These are phyloP conservation scores for Fabriciana adippe DNA, from an alignment of 2,888 invertebrate genomes.

Conservation along the genomic window DNA sequence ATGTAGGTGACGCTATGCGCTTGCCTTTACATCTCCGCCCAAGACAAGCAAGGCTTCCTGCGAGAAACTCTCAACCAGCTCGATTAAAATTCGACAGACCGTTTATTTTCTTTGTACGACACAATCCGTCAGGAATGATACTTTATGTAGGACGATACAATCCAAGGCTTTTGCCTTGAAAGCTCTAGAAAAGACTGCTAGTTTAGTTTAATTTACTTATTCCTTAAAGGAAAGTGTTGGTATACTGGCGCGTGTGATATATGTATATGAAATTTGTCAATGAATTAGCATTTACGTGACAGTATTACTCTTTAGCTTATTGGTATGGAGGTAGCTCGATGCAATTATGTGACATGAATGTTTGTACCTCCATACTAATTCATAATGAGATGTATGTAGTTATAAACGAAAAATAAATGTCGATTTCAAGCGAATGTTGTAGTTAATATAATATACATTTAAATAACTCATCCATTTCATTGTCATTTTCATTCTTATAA, in stretches of 20 bases:
- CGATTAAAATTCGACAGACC: conserved; percentile 92
- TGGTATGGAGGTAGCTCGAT: conserved; percentile 57
- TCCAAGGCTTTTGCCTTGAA: conserved; percentile 89
- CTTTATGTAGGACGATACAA: conserved; percentile 94
- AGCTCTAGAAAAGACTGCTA: conserved; percentile 71
- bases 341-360: conserved; percentile 36
- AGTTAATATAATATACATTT: conserved; percentile 35
- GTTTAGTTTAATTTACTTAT: conserved; percentile 68
- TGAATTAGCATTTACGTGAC: conserved; percentile 75
- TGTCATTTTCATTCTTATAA: conserved; percentile 48
- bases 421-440: conserved; percentile 51
- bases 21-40: conserved; percentile 87
- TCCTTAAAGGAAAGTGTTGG: conserved; percentile 78
- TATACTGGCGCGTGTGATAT: conserved; percentile 73
- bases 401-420: conserved; percentile 58
- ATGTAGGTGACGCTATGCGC: conserved; percentile 75
- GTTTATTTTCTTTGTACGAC: conserved; percentile 93
- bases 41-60: conserved; percentile 86
- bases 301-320: conserved; percentile 73
- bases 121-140: conserved; percentile 95
- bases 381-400: conserved; percentile 57
- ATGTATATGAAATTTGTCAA: conserved; percentile 62
- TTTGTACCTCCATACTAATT: conserved; percentile 55
- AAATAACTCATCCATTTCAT: conserved; percentile 57
- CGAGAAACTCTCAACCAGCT: conserved; percentile 84